Conservation (phyloP, 2,797 vertebrate species). For the Pangasius krempfi region DNA sequence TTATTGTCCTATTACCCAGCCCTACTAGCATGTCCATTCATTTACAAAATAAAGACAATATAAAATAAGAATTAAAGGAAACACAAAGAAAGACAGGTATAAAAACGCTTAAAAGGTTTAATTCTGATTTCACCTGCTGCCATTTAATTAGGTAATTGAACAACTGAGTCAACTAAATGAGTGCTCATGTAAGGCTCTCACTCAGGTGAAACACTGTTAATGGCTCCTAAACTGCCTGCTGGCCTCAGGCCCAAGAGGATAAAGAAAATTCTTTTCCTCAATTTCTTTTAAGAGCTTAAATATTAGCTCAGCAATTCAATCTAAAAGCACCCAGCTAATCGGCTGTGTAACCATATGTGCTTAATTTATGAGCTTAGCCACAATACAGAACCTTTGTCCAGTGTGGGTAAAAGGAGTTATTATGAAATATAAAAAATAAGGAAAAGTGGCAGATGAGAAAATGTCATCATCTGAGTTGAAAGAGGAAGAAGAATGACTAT, state of each 20-base stretch:
- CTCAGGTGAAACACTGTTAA: slow-evolving; percentile 62
- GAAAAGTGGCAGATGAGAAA: slow-evolving; percentile 38
- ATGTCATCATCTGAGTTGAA: slow-evolving; percentile 38
- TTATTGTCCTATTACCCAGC: not conserved
- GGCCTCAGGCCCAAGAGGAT: slow-evolving; percentile 53
- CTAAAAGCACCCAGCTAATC: slow-evolving; percentile 57
- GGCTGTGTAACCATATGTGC: slow-evolving; percentile 45
- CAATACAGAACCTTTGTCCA: slow-evolving; percentile 47
- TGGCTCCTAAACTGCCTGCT: slow-evolving; percentile 54
- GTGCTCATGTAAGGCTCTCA: slow-evolving; percentile 49
- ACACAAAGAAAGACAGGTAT: slow-evolving; percentile 3
- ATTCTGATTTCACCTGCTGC: slow-evolving; percentile 49
- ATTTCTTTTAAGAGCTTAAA: slow-evolving; percentile 57
- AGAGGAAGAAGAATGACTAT: slow-evolving; percentile 25
- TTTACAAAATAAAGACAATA: not conserved
- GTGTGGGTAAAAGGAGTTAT: slow-evolving; percentile 40
- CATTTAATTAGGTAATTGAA: slow-evolving; percentile 59
- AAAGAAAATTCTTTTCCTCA: slow-evolving; percentile 45
- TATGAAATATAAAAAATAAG: slow-evolving; percentile 29
- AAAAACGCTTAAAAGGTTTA: slow-evolving; percentile 19
- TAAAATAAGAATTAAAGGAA: not conserved
- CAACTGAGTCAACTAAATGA: slow-evolving; percentile 53
- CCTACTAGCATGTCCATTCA: not conserved
- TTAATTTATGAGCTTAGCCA: slow-evolving; percentile 55
- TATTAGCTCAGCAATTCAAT: slow-evolving; percentile 55